A percentile compares a stretch with the other conserved stretches of the same genome.
Evolutionary conservation across 2,888 invertebrate species (phyloP).

Genomic region (Dermolepida albohirtum): DNA sequence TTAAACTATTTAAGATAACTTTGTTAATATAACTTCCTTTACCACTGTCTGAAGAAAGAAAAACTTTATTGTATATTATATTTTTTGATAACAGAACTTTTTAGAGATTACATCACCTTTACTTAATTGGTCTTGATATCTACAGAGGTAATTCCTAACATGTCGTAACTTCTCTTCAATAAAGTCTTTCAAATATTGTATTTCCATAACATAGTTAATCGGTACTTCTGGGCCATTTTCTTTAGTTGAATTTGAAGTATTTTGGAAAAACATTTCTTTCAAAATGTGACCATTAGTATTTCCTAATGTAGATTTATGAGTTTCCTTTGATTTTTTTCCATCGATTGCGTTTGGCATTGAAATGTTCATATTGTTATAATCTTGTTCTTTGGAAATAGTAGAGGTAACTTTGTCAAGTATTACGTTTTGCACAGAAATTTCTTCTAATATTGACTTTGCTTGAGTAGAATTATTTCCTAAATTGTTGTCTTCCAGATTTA

Average conservation of each 20-base stretch:
- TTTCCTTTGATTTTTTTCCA: not conserved
- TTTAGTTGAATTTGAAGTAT: not conserved
- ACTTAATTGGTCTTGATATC: conserved; percentile 1
- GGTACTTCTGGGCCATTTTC: not conserved
- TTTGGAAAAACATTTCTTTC: not conserved
- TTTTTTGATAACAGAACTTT: not conserved
- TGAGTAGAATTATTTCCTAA: no score
- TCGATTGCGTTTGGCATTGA: not conserved
- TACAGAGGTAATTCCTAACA: not conserved
- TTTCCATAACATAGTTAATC: not conserved
- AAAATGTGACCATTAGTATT: not conserved
- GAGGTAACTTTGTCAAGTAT: no score
- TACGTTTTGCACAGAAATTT: no score
- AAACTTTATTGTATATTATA: not conserved
- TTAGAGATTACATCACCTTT: not conserved
- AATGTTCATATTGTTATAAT: not conserved
- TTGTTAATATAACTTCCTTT: not conserved
- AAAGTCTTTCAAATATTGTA: conserved; percentile 9
- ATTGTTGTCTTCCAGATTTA: no score
- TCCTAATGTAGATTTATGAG: not conserved
- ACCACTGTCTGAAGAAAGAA: not conserved
- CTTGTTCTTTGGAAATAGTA: no score
- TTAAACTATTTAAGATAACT: conserved; percentile 14
- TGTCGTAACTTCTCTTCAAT: conserved; percentile 9
- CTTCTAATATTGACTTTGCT: no score